Conservation (phyloP, 2,888 invertebrate species). For the Anagyrus pseudococci region DNA sequence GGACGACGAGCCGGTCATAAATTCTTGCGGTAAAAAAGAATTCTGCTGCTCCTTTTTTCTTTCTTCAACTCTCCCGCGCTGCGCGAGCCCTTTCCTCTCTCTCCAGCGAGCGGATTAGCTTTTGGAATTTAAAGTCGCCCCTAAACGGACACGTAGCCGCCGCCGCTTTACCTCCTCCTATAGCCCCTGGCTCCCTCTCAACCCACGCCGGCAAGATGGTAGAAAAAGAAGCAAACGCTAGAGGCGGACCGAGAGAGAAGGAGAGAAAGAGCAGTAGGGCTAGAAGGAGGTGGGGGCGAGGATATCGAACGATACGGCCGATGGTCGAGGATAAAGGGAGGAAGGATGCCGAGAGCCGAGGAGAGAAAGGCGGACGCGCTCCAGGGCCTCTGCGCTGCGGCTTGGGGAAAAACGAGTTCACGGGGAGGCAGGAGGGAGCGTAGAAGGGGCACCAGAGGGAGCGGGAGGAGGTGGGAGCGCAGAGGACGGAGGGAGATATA, state of each 20-base stretch:
- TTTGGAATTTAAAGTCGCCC: conserved; percentile 40
- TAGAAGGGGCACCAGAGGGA: too few species aligned
- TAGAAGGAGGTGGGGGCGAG: conserved; percentile 15
- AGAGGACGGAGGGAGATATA: conserved; percentile 1
- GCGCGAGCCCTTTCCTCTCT: conserved; percentile 8
- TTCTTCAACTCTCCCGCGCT: conserved; percentile 16
- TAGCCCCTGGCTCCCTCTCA: conserved; percentile 4
- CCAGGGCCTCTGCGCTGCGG: too few species aligned
- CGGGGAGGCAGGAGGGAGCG: too few species aligned
- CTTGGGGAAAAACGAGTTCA: conserved; percentile 9
- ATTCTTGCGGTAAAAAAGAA: conserved; percentile 35
- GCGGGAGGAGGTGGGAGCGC: conserved; percentile 1
- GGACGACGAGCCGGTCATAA: conserved; percentile 8
- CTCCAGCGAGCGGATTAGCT: conserved; percentile 36
- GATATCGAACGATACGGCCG: conserved; percentile 36
- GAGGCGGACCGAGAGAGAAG: not conserved
- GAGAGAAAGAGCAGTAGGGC: conserved; percentile 9
- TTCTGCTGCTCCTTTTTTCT: conserved; percentile 6
- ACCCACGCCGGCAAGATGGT: conserved; percentile 33
- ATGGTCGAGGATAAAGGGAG: conserved; percentile 35
- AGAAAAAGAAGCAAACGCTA: too few species aligned
- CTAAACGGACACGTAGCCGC: conserved; percentile 16
- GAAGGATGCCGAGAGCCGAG: conserved; percentile 36
- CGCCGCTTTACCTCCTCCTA: conserved; percentile 11
- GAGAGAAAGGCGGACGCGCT: too few species aligned